These are phyloP conservation scores for Clunio marinus DNA, from an alignment of 2,888 invertebrate genomes.

Conservation along the genomic window DNA sequence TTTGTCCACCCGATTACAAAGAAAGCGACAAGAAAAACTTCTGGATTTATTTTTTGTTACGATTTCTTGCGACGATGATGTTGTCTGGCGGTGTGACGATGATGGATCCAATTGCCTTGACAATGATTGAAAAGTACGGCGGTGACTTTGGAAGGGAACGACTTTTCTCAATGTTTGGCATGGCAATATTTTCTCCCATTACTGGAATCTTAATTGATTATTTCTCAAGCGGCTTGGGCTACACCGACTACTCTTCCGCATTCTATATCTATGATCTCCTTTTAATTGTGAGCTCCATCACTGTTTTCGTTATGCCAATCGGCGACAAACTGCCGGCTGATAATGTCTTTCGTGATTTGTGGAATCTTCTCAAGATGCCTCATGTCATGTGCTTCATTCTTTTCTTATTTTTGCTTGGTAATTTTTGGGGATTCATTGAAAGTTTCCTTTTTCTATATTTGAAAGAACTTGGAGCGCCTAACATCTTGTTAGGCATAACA, in stretches of 20 bases:
- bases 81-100: conserved; percentile 80
- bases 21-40: conserved; percentile 73
- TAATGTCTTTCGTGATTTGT: conserved; percentile 69
- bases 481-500: conserved; percentile 77
- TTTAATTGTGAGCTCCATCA: conserved; percentile 65
- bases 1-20: conserved; percentile 75
- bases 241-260: conserved; percentile 83
- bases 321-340: conserved; percentile 74
- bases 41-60: conserved; percentile 74
- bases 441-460: conserved; percentile 82
- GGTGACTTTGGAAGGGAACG: conserved; percentile 78
- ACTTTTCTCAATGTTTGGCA: conserved; percentile 74
- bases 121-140: conserved; percentile 77
- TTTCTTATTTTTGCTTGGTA: conserved; percentile 76
- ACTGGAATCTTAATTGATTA: conserved; percentile 74
- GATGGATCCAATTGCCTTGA: conserved; percentile 82
- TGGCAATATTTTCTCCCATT: conserved; percentile 77
- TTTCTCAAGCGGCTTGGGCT: conserved; percentile 56
- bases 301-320: conserved; percentile 72
- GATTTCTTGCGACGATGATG: conserved; percentile 77
- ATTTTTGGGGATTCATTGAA: conserved; percentile 86
- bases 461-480: conserved; percentile 77
- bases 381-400: conserved; percentile 76
- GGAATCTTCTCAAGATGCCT: conserved; percentile 70
- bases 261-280: conserved; percentile 76